Evolutionary conservation across 2,113 vertebrate genomes (phyloP).

Genomic region (Epinephelus lanceolatus): DNA sequence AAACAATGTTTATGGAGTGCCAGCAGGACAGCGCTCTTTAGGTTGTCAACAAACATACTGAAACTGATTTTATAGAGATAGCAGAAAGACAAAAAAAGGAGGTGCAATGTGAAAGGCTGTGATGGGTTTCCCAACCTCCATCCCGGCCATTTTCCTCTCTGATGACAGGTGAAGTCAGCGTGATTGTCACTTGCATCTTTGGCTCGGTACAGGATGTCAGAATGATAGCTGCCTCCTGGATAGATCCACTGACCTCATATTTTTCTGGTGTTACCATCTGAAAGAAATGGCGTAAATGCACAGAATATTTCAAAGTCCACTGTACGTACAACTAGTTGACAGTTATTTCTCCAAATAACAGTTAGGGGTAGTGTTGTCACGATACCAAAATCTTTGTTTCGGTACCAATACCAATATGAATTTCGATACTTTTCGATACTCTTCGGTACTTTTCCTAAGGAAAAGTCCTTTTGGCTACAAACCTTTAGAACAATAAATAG

Average conservation of each 20-base stretch:
- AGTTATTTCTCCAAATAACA: background rate
- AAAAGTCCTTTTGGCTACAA: too few relatives aligned
- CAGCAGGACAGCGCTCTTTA: conserved; percentile 85
- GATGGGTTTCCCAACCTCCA: conserved; percentile 92
- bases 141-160: conserved; percentile 93
- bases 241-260: conserved; percentile 95
- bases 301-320: background rate
- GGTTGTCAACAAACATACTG: conserved; percentile 71
- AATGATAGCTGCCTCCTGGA: conserved; percentile 94
- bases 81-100: conserved; percentile 58
- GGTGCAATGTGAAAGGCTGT: conserved; percentile 49
- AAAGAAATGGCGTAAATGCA: conserved; percentile 22
- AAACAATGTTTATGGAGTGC: conserved; percentile 62
- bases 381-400: too few relatives aligned
- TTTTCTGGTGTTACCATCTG: conserved; percentile 97
- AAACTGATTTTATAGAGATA: conserved; percentile 75
- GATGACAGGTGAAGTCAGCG: conserved; percentile 96
- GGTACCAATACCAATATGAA: too few relatives aligned
- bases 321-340: background rate
- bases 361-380: too few relatives aligned
- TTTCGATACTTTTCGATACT: too few relatives aligned
- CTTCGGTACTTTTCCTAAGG: too few relatives aligned
- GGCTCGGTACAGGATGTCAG: conserved; percentile 93
- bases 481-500: too few relatives aligned
- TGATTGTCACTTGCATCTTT: conserved; percentile 99